These are phyloP conservation scores for Neogobius melanostomus DNA, from an alignment of 2,113 vertebrate genomes.

Conservation along the genomic window DNA sequence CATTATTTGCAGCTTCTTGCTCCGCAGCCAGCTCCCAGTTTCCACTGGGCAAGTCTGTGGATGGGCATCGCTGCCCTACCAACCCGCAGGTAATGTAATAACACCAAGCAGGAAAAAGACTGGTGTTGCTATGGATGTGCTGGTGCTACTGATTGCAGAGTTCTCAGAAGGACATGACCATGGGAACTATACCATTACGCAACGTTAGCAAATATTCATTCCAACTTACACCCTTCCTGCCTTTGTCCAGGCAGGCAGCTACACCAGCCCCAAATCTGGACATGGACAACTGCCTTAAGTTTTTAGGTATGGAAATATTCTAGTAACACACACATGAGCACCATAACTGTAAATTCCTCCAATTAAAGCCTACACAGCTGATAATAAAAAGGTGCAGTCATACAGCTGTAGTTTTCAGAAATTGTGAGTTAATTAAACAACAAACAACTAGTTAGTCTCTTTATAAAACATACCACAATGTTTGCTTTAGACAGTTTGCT, in stretches of 20 bases:
- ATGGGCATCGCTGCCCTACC: constrained; percentile 29
- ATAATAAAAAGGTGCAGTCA: too few relatives aligned
- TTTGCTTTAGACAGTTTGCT: neutral
- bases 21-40: constrained; percentile 49
- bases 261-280: constrained; percentile 48
- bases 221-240: constrained; percentile 79
- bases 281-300: constrained; percentile 26
- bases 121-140: constrained; percentile 39
- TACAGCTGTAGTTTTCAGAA: too few relatives aligned
- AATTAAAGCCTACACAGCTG: too few relatives aligned
- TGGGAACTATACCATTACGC: constrained; percentile 74
- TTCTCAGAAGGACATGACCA: constrained; percentile 69
- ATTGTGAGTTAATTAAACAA: too few relatives aligned
- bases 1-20: constrained; percentile 50
- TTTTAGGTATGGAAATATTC: constrained; percentile 30
- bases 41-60: constrained; percentile 38
- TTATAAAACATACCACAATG: neutral
- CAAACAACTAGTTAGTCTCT: too few relatives aligned
- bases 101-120: constrained; percentile 44
- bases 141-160: constrained; percentile 34
- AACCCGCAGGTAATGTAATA: constrained; percentile 39
- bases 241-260: constrained; percentile 71
- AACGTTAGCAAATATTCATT: constrained; percentile 76
- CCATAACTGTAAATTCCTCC: too few relatives aligned
- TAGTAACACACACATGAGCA: neutral